These are phyloP conservation scores for Centropyge bicolor DNA, from an alignment of 2,797 vertebrate genomes.

Conservation along the genomic window DNA sequence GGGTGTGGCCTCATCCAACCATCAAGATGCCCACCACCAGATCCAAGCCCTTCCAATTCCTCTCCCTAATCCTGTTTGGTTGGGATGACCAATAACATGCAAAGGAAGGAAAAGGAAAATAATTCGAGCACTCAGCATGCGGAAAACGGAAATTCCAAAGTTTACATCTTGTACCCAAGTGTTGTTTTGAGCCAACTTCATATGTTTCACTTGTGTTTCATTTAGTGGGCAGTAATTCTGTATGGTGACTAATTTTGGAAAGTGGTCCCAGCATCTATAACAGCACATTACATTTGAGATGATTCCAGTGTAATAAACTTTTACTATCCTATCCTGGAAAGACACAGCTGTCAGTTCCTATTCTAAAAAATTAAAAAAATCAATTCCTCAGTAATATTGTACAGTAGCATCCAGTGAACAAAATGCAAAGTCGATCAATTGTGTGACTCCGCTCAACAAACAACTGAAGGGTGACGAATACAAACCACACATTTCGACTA, in stretches of 20 bases:
- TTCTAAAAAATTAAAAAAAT: not conserved
- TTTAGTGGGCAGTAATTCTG: slow-evolving; percentile 19
- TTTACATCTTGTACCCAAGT: slow-evolving; percentile 12
- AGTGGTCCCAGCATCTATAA: slow-evolving; percentile 3
- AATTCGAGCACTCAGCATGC: slow-evolving; percentile 31
- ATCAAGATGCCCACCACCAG: slow-evolving; percentile 54
- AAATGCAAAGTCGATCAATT: not conserved
- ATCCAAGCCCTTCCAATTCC: slow-evolving; percentile 34
- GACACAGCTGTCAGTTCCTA: not conserved
- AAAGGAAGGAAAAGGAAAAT: slow-evolving; percentile 43
- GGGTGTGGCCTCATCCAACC: slow-evolving; percentile 46
- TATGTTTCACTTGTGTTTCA: slow-evolving; percentile 19
- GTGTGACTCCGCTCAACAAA: not conserved
- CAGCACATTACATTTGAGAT: not conserved
- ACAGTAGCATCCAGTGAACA: not conserved
- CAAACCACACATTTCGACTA: not conserved
- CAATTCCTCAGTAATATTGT: too few species aligned
- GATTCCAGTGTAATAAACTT: too few species aligned
- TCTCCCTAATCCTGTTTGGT: slow-evolving; percentile 57
- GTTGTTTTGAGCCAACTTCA: slow-evolving; percentile 5
- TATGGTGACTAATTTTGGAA: not conserved
- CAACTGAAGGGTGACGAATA: not conserved
- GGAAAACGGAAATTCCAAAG: slow-evolving; percentile 36
- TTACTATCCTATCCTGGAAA: not conserved
- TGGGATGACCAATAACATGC: slow-evolving; percentile 57